Conservation (phyloP, 2,113 vertebrate species). For the Puntigrus tetrazona region DNA sequence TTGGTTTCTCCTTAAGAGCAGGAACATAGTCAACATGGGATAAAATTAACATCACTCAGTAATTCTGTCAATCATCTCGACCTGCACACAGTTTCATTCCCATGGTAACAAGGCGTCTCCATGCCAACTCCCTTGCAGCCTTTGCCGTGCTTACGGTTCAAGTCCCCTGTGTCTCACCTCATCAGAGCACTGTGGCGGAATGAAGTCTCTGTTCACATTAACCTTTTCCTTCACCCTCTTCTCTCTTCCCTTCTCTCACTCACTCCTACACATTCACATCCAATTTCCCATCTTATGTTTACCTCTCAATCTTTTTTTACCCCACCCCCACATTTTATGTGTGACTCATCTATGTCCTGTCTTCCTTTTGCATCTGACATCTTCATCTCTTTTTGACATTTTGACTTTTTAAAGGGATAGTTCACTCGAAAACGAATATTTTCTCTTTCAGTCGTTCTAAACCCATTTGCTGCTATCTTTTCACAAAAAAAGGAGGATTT, state of each 20-base stretch:
- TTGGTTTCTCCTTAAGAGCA: neutral
- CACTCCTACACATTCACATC: neutral
- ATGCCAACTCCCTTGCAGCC: slow-evolving; percentile 62
- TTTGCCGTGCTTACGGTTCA: slow-evolving; percentile 61
- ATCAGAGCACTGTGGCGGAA: slow-evolving; percentile 70
- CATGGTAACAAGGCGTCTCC: slow-evolving; percentile 59
- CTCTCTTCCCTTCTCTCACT: slow-evolving; percentile 29
- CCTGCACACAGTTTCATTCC: slow-evolving; percentile 35
- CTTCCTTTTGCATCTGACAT: slow-evolving; percentile 1
- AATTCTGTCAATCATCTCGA: slow-evolving; percentile 62
- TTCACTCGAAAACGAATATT: neutral
- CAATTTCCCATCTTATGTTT: slow-evolving; percentile 25
- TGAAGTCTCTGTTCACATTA: slow-evolving; percentile 72
- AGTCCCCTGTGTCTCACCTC: slow-evolving; percentile 64
- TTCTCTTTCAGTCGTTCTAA: neutral
- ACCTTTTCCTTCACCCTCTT: slow-evolving; percentile 70
- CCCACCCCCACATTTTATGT: slow-evolving; percentile 9
- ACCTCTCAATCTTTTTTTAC: neutral
- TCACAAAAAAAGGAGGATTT: neutral
- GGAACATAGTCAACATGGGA: slow-evolving; percentile 21
- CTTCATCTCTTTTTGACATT: neutral
- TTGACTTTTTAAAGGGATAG: neutral
- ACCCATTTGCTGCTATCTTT: neutral
- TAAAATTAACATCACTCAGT: slow-evolving; percentile 56
- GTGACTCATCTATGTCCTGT: neutral